Percentiles rank a stretch among this genome's conserved stretches.
Evolutionary conservation across 2,888 invertebrate species (phyloP).

Genomic region (Calliphora vomitoria): DNA sequence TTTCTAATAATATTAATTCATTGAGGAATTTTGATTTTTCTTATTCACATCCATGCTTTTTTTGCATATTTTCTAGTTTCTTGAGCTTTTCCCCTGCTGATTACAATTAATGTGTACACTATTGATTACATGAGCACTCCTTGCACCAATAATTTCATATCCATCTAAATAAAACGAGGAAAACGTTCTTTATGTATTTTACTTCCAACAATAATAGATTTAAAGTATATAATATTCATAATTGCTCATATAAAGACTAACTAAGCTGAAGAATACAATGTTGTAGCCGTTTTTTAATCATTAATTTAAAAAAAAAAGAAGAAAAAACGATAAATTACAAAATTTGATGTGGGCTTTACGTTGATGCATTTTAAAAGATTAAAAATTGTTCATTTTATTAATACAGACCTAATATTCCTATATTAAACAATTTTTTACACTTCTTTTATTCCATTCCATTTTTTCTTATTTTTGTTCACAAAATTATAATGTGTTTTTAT

Average conservation of each 20-base stretch:
- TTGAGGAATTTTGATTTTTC: no score
- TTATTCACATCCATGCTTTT: no score
- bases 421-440: constrained; percentile 38
- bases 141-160: no score
- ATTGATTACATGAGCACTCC: no score
- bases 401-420: background rate
- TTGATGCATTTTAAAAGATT: constrained; percentile 38
- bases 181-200: no score
- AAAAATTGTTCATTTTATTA: constrained; percentile 11
- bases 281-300: constrained; percentile 8
- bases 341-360: constrained; percentile 53
- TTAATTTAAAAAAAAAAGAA: background rate
- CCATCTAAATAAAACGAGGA: no score
- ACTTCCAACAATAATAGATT: no score
- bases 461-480: constrained; percentile 1
- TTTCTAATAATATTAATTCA: no score
- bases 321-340: constrained; percentile 45
- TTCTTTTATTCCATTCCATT: constrained; percentile 8
- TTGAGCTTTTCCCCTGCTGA: no score
- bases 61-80: no score
- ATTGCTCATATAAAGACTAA: background rate
- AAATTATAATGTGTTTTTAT: constrained; percentile 31
- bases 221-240: background rate
- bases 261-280: constrained; percentile 1
- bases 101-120: no score